Conservation (phyloP, 2,797 vertebrate species). For the Enteromius anoplus region DNA sequence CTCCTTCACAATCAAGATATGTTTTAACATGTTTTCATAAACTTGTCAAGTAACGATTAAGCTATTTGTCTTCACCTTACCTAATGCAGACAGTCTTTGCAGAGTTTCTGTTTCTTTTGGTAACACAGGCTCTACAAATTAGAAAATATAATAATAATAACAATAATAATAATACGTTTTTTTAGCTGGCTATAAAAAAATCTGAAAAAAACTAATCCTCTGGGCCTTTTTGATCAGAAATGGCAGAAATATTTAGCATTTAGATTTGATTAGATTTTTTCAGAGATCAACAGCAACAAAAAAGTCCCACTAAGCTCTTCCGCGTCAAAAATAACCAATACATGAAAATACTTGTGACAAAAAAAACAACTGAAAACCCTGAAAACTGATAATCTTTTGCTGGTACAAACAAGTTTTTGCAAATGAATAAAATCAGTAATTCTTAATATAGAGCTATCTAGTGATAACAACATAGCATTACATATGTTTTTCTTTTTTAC, state of each 20-base stretch:
- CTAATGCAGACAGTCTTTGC: neutral
- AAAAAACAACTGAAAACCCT: no score
- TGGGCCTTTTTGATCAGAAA: neutral
- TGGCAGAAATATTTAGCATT: neutral
- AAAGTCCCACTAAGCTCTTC: neutral
- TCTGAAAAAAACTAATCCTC: neutral
- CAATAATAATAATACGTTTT: no score
- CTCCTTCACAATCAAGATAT: neutral
- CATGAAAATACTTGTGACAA: neutral
- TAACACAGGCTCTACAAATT: slow-evolving; percentile 12
- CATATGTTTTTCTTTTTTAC: neutral
- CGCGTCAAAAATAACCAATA: neutral
- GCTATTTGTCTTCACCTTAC: neutral
- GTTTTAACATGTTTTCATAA: neutral
- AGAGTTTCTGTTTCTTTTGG: neutral
- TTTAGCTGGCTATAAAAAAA: neutral
- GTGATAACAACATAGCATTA: neutral
- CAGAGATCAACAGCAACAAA: no score
- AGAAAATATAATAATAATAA: neutral
- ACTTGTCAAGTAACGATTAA: neutral
- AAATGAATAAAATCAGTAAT: neutral
- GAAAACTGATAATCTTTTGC: neutral
- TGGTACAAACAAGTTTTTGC: neutral
- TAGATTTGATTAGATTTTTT: neutral
- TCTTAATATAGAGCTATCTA: neutral